Evolutionary conservation across 2,888 invertebrate genomes (phyloP).

Genomic region (Ophraella communa): DNA sequence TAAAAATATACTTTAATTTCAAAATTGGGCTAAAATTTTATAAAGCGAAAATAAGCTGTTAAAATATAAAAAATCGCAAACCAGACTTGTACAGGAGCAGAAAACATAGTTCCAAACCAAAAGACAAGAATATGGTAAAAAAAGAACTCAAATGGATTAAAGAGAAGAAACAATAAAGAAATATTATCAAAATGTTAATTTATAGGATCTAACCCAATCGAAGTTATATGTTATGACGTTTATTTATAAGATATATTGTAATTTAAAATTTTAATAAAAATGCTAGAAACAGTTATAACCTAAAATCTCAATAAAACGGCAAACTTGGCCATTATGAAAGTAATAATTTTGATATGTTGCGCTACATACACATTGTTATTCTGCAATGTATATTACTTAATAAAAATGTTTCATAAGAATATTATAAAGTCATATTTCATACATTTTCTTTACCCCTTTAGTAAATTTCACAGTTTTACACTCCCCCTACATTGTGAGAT

Average conservation of each 20-base stretch:
- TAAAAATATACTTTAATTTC: too few species aligned
- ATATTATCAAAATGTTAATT: constrained; percentile 34
- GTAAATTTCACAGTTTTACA: not conserved
- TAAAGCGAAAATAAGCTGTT: too few species aligned
- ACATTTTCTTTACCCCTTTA: not conserved
- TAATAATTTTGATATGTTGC: constrained; percentile 35
- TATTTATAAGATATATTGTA: constrained; percentile 12
- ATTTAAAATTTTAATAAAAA: constrained; percentile 12
- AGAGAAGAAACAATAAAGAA: constrained; percentile 4
- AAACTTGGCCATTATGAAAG: constrained; percentile 12
- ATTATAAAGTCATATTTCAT: constrained; percentile 5
- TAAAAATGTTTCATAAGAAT: constrained; percentile 20
- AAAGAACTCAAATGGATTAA: not conserved
- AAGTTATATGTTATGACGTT: constrained; percentile 19
- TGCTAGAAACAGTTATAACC: constrained; percentile 27
- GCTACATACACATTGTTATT: constrained; percentile 36
- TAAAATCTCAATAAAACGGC: constrained; percentile 30
- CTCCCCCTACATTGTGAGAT: not conserved
- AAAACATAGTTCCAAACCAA: too few species aligned
- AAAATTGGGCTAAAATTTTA: too few species aligned
- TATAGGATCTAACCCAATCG: constrained; percentile 36
- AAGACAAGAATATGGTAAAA: too few species aligned
- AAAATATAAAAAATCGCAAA: too few species aligned
- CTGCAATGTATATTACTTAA: constrained; percentile 33
- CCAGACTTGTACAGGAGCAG: too few species aligned